Evolutionary conservation across 2,797 vertebrate genomes (phyloP).

Genomic region (Spizella passerina): DNA sequence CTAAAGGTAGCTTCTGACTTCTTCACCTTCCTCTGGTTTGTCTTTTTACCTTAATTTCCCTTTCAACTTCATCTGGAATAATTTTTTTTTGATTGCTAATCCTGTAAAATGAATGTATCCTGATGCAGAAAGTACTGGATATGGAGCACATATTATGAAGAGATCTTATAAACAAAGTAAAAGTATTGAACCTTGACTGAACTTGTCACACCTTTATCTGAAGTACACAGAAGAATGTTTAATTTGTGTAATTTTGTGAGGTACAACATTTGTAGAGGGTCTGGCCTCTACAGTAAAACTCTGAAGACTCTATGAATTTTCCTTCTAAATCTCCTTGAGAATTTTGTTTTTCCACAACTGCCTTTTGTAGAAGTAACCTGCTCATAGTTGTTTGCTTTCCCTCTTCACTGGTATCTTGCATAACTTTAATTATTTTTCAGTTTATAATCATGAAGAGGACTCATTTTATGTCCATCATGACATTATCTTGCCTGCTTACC

Average conservation of each 20-base stretch:
- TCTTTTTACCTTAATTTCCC: background rate
- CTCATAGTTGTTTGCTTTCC: background rate
- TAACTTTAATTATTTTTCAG: conserved; percentile 73
- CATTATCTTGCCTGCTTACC: conserved; percentile 92
- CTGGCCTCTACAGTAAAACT: background rate
- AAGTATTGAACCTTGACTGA: background rate
- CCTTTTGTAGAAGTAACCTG: background rate
- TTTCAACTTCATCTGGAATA: background rate
- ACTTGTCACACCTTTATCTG: background rate
- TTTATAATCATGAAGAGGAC: conserved; percentile 93
- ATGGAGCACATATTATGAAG: background rate
- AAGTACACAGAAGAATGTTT: background rate
- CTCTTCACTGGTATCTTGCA: background rate
- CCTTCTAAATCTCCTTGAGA: background rate
- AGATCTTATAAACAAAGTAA: background rate
- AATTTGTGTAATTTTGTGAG: background rate
- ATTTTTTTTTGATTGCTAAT: background rate
- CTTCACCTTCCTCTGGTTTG: background rate
- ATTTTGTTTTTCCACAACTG: background rate
- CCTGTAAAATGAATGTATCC: background rate
- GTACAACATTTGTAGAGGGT: background rate
- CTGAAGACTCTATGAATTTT: background rate
- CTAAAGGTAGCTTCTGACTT: background rate
- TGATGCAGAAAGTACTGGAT: background rate
- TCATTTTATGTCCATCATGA: conserved; percentile 96